phyloP scores from a whole-genome alignment of 2,888 invertebrate species.

The Imbricaverruca yamaguchii region DNA sequence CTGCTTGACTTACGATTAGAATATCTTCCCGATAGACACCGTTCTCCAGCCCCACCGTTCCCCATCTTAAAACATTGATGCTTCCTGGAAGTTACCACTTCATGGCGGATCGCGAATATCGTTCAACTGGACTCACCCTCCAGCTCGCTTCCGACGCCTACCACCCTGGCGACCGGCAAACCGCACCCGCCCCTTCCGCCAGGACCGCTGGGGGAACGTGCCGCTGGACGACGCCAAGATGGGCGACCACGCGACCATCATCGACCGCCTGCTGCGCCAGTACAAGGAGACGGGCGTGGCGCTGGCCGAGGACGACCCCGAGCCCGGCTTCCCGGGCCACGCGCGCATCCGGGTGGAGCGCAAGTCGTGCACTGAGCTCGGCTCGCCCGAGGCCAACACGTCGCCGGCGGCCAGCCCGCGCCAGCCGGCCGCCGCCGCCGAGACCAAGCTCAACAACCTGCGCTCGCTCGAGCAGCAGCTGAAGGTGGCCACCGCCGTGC shows the following conservation, averaged over 20 bases:
- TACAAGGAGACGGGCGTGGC: not conserved
- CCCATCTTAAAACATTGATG: no score
- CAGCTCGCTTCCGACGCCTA: no score
- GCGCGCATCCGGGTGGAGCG: not conserved
- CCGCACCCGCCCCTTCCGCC: not conserved
- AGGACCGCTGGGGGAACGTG: conserved; percentile 33
- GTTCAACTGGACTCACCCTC: no score
- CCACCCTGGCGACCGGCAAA: no score
- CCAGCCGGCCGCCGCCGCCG: not conserved
- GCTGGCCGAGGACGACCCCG: not conserved
- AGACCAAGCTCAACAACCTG: conserved; percentile 13
- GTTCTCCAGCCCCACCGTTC: no score
- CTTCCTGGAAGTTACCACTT: no score
- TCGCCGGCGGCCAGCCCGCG: not conserved
- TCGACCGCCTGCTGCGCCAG: not conserved
- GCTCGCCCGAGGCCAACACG: not conserved
- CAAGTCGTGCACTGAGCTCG: not conserved
- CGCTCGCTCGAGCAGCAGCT: not conserved
- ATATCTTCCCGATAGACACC: no score
- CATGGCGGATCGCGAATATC: no score
- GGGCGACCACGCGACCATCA: conserved; percentile 29
- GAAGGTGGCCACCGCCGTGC: not conserved
- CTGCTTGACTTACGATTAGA: no score
- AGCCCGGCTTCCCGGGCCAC: not conserved
- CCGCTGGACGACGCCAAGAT: conserved; percentile 32